Evolutionary conservation across 2,113 vertebrate genomes (phyloP).

Genomic region (Neofelis nebulosa): DNA sequence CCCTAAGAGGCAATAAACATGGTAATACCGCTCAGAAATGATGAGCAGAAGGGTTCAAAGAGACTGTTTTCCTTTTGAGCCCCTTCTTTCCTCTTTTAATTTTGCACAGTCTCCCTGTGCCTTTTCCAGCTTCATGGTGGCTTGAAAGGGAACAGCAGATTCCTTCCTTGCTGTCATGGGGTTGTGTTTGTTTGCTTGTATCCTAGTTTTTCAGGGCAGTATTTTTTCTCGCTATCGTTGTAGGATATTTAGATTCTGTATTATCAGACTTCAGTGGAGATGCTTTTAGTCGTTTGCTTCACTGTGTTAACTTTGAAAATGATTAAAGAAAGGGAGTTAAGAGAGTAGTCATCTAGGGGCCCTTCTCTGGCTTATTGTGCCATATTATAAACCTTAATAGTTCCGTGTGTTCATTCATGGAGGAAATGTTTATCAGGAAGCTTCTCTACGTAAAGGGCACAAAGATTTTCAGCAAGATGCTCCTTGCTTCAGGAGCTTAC

Average conservation of each 20-base stretch:
- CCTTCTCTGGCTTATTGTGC: not conserved
- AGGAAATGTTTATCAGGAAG: not conserved
- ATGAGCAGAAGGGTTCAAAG: not conserved
- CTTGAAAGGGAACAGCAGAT: not conserved
- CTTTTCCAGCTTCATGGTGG: not conserved
- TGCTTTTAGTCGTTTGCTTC: slow-evolving; percentile 1
- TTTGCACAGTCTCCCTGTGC: not conserved
- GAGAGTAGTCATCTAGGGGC: not conserved
- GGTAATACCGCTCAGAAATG: not conserved
- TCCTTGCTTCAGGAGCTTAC: not conserved
- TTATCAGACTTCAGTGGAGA: not conserved
- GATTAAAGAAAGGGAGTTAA: not conserved
- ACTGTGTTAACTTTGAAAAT: not conserved
- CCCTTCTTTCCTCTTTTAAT: not conserved
- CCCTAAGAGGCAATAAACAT: not conserved
- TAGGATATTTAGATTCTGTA: not conserved
- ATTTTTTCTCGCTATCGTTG: not conserved
- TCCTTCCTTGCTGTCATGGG: not conserved
- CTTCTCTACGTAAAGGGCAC: not conserved
- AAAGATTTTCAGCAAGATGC: not conserved
- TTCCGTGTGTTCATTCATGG: not conserved
- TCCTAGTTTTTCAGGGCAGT: not conserved
- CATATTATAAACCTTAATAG: not conserved
- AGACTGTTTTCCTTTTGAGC: not conserved
- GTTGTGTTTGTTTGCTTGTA: not conserved